These are phyloP conservation scores for Manis crassicaudata DNA, from an alignment of 2,797 vertebrate genomes.

Conservation along the genomic window DNA sequence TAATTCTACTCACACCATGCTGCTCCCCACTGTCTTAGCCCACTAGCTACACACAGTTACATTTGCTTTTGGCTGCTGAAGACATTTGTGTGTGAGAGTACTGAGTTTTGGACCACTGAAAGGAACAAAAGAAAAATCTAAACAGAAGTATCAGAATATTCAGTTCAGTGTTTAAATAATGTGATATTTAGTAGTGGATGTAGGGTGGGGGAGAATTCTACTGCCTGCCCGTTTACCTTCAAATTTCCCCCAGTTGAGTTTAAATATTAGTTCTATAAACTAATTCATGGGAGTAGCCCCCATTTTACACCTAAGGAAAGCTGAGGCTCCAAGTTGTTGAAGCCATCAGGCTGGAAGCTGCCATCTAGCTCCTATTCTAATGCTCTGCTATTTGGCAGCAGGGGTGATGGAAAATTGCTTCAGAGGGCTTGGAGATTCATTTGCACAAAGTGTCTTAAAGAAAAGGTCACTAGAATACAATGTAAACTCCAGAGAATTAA, in stretches of 20 bases:
- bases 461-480: slow-evolving; percentile 18
- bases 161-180: not conserved
- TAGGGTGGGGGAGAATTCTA: not conserved
- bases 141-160: not conserved
- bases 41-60: not conserved
- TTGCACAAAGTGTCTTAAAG: not conserved
- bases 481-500: slow-evolving; percentile 19
- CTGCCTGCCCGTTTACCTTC: not conserved
- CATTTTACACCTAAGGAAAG: not conserved
- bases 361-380: not conserved
- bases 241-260: not conserved
- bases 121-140: not conserved
- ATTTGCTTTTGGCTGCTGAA: not conserved
- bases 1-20: not conserved
- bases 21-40: not conserved
- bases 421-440: not conserved
- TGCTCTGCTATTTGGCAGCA: not conserved
- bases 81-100: not conserved
- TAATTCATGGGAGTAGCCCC: not conserved
- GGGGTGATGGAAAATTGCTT: not conserved
- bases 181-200: not conserved
- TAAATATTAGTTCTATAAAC: not conserved
- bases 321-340: not conserved
- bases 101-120: not conserved
- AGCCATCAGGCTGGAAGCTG: not conserved